Base-by-base conservation (phyloP, 2,113 vertebrate species). In the Nymphicus hollandicus region DNA sequence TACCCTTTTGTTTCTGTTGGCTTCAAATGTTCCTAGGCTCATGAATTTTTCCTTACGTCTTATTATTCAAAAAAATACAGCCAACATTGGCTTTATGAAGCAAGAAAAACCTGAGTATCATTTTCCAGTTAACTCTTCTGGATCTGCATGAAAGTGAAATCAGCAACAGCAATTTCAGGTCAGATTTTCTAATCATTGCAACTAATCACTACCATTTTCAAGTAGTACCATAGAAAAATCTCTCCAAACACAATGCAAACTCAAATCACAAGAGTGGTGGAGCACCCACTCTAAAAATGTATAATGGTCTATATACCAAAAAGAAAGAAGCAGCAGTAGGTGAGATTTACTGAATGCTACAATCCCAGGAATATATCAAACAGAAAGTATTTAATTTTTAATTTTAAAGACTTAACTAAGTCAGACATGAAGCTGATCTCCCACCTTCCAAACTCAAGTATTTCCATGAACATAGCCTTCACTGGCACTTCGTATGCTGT, bases 1-100 rank as follows among this genome's bases (percentile, higher is more conserved):
- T 93, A 78, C 37, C 24, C 68, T 79, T 96, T 93, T 95, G 72
- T 96, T 97, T 96, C 91, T 97, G 29, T 92, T 85, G 87, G 88
- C 82, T 86, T 68, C 70, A 84, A 11, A 83, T 61, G 9, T 64
- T 87, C 76, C 85, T 90, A 89, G 70, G 52, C 77, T 96, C 92
- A 85, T 46, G 53, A 94, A 83, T 68, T 88, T 74, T 80, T 92
- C 77, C 78, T 89, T 69, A 94, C 0, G 0, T 95, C 83, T 95
- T 89, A 87, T 74, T 84, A 81, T 88, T 82, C 11, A 76, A 58
- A 90, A 96, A 94, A 93, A 80, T 43, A 76, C 46, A 88, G 88
- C 88, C 88, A 95, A 66, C 44, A 8, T 33, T 63, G 80, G 53
- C 72, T 90, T 97, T 87, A 74, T 39, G 27, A 68, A 92, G 81